These are phyloP conservation scores for Galemys pyrenaicus DNA, from an alignment of 2,113 vertebrate genomes.

Conservation along the genomic window DNA sequence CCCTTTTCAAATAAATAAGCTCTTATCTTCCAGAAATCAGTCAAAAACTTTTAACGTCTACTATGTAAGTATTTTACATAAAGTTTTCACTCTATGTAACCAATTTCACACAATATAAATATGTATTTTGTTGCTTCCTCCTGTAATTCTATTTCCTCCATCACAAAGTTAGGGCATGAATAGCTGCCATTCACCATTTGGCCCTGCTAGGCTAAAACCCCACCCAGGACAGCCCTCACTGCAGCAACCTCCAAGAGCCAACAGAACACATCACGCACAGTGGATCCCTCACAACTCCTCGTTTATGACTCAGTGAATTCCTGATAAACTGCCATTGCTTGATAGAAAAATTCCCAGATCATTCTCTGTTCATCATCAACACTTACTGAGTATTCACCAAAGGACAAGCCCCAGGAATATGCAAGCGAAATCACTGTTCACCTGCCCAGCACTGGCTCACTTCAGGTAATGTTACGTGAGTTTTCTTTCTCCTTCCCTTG, in stretches of 20 bases:
- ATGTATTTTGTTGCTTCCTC: background rate
- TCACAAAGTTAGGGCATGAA: background rate
- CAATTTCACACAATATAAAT: background rate
- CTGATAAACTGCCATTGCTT: background rate
- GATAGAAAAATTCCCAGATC: background rate
- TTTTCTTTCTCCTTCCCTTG: background rate
- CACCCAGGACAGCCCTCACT: background rate
- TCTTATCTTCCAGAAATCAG: background rate
- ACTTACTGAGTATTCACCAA: background rate
- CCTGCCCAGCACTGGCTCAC: background rate
- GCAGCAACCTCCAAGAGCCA: background rate
- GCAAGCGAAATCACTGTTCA: background rate
- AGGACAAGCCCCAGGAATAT: background rate
- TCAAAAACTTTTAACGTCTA: background rate
- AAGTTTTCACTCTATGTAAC: slow-evolving; percentile 3
- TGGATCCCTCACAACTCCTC: background rate
- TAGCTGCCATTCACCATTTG: background rate
- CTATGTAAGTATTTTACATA: slow-evolving; percentile 1
- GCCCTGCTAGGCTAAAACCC: background rate
- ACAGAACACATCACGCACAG: background rate
- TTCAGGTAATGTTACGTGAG: background rate
- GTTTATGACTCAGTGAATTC: background rate
- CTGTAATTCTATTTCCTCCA: background rate
- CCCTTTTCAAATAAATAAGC: slow-evolving; percentile 17
- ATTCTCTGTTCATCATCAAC: background rate